Evolutionary conservation across 2,888 invertebrate genomes (phyloP).

Genomic region (Allolobophora icterica): DNA sequence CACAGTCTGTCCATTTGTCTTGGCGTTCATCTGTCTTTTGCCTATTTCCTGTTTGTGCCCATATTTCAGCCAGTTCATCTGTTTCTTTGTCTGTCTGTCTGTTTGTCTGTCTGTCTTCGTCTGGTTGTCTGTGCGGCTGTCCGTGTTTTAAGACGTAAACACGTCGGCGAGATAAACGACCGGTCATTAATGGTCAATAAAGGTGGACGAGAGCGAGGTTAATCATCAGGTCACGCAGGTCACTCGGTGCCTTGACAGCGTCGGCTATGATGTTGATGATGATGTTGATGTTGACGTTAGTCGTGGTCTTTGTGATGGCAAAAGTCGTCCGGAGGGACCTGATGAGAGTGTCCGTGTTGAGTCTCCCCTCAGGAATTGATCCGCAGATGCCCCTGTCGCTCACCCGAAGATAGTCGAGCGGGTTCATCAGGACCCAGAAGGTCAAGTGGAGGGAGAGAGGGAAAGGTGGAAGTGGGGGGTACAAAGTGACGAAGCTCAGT

Average conservation of each 20-base stretch:
- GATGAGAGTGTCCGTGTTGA: background rate
- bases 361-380: background rate
- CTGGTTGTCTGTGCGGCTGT: background rate
- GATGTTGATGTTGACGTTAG: background rate
- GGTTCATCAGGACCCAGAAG: background rate
- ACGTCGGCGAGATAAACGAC: background rate
- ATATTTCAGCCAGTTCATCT: too few relatives aligned
- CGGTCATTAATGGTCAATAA: conserved; percentile 25
- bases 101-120: background rate
- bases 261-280: conserved; percentile 14
- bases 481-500: too few relatives aligned
- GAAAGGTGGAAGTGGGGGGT: too few relatives aligned
- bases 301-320: background rate
- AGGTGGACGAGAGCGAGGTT: background rate
- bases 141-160: conserved; percentile 19
- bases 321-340: background rate
- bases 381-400: background rate
- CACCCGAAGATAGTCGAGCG: background rate
- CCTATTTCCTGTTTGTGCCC: too few relatives aligned
- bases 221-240: background rate
- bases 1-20: too few relatives aligned
- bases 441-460: background rate
- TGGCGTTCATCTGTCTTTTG: too few relatives aligned
- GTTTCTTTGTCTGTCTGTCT: too few relatives aligned
- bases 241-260: background rate